Conservation (phyloP, 2,797 vertebrate species). For the Vireo griseus region DNA sequence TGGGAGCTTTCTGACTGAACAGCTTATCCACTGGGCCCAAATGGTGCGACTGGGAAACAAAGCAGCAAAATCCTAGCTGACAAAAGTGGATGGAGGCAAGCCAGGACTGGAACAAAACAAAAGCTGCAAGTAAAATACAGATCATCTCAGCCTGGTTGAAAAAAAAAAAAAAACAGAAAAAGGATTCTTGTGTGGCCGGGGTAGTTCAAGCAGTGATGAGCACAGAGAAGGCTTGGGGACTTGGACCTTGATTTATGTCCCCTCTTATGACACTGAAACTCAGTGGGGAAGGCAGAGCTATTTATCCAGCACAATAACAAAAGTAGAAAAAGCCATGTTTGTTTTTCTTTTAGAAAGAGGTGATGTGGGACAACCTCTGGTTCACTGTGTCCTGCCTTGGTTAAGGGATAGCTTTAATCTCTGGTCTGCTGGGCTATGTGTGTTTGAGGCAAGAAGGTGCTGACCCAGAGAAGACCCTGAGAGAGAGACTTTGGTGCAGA, state of each 20-base stretch:
- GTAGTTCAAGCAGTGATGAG: not conserved
- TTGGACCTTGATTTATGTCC: not conserved
- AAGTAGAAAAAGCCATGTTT: not conserved
- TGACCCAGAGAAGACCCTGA: not conserved
- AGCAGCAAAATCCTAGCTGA: not conserved
- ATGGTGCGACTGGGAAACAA: not conserved
- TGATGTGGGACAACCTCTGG: not conserved
- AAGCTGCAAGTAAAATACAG: not conserved
- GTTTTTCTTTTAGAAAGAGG: not conserved
- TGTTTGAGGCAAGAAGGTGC: not conserved
- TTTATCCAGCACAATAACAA: not conserved
- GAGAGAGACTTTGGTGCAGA: not conserved
- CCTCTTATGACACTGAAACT: not conserved
- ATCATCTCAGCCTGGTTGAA: not conserved
- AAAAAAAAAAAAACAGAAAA: not conserved
- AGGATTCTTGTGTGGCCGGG: not conserved
- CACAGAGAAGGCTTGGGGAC: not conserved
- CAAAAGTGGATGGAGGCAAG: not conserved
- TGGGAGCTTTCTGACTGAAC: not conserved
- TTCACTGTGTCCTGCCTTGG: not conserved
- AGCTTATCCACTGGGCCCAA: not conserved
- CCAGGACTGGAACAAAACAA: not conserved
- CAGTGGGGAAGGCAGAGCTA: not conserved
- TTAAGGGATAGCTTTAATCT: not conserved
- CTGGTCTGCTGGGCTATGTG: not conserved